These are phyloP conservation scores for Oceanodroma leucorhoa DNA, from an alignment of 2,797 vertebrate genomes.

Conservation along the genomic window DNA sequence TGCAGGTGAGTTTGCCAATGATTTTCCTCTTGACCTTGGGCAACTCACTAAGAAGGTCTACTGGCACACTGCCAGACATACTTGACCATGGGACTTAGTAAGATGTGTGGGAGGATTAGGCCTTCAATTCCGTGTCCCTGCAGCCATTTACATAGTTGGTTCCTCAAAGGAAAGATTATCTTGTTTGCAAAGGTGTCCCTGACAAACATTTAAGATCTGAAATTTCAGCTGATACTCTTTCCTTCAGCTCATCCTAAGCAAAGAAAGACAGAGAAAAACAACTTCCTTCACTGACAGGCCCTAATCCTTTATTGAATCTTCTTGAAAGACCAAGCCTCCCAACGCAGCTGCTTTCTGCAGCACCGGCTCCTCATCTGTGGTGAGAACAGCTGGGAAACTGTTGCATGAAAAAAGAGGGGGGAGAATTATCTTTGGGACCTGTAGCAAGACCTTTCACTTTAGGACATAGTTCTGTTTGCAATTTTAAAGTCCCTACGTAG, in stretches of 20 bases:
- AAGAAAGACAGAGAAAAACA: neutral
- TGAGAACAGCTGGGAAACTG: neutral
- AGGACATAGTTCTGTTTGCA: slow-evolving; percentile 2
- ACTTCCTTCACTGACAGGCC: neutral
- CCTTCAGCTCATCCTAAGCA: neutral
- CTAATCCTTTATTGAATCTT: neutral
- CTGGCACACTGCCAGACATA: neutral
- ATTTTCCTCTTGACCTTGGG: neutral
- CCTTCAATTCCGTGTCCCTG: neutral
- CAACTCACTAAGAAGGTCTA: neutral
- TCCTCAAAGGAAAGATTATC: neutral
- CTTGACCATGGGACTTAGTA: neutral
- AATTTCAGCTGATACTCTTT: neutral
- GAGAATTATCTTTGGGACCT: neutral
- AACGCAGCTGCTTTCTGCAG: neutral
- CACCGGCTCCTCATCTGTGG: rapidly evolving
- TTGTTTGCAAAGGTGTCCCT: neutral
- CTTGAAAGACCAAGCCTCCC: neutral
- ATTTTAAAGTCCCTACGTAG: neutral
- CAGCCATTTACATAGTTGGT: neutral
- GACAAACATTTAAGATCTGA: neutral
- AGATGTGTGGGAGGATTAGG: neutral
- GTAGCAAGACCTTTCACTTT: neutral
- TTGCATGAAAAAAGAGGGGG: neutral
- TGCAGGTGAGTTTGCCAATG: rapidly evolving